Base-by-base conservation (phyloP, 1,140 invertebrate genomes). In the Micrasema minimum region DNA sequence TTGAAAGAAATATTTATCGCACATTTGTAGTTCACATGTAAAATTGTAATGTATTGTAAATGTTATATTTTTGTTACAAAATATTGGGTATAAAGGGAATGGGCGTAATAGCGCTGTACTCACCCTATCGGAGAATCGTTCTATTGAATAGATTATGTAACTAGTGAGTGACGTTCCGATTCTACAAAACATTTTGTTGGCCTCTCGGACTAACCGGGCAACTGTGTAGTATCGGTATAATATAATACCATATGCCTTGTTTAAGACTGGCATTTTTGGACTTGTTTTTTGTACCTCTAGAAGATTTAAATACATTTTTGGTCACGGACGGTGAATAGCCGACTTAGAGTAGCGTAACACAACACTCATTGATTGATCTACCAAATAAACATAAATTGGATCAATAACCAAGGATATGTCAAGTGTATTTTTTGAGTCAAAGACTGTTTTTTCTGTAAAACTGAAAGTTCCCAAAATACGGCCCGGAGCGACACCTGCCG, bases 371-470 rank as follows among this genome's bases (percentile, higher is more conserved):
- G 57, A 59, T 53, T 51, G 68, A 59, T 46, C 23, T 48, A 69
- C 35, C 38, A 53, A 66, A 12, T 41, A 31, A 73, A 69, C 65
- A 61, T 74, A 70, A 70, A 70, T 74, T 71, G 72, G 68, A 74
- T 74, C 72, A 67, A 74, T 64, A 74, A 64, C 68, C 72, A 70
- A 66, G 46, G 37, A 55, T 37, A 45, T 71, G 46, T 66, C 53
- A 50, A 43, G 12, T 26, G 57, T 75, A 75, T 75, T 72, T 75
- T 75, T 75, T 69, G 74, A 75, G 74, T 75, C 74, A 69, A 75
- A 75, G 74, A 75, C 74, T 75, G 74, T 72, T 75, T 75, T 72
- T 75, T 72, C 69, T 72, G 74, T 75, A 75, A 75, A 75, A 55
- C 66, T 70, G 26, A 75, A 69, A 71, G 61, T 69, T 62, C 66